These are phyloP conservation scores for Sitodiplosis mosellana DNA, from an alignment of 1,140 invertebrate species.

Conservation along the genomic window DNA sequence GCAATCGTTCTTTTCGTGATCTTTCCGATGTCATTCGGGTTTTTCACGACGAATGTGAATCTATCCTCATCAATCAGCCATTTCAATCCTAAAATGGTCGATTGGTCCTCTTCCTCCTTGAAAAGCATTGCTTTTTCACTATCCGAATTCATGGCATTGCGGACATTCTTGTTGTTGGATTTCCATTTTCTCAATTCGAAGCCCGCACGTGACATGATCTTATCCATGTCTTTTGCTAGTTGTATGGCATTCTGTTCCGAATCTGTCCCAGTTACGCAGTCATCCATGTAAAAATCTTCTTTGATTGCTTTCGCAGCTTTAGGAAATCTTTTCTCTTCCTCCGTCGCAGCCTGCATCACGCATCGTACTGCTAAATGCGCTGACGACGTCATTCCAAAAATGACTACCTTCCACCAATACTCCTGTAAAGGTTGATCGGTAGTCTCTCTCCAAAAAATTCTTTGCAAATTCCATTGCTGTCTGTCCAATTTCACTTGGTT, in stretches of 20 bases:
- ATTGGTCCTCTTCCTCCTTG: background rate
- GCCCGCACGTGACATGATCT: slow-evolving; percentile 10
- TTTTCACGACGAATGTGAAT: slow-evolving; percentile 11
- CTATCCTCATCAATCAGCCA: slow-evolving; percentile 13
- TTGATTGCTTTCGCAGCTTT: slow-evolving; percentile 9
- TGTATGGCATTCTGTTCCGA: slow-evolving; percentile 7
- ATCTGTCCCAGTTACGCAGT: slow-evolving; percentile 14
- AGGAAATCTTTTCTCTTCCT: slow-evolving; percentile 7
- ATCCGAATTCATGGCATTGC: too few relatives aligned
- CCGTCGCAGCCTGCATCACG: background rate
- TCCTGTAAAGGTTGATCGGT: background rate
- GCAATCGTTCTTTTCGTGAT: too few relatives aligned
- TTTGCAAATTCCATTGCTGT: slow-evolving; percentile 14
- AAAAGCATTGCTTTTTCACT: slow-evolving; percentile 4
- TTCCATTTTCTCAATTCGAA: slow-evolving; percentile 22
- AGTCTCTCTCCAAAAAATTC: slow-evolving; percentile 19
- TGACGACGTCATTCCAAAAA: slow-evolving; percentile 12
- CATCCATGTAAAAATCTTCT: slow-evolving; percentile 22
- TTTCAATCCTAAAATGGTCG: too few relatives aligned
- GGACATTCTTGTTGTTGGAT: slow-evolving; percentile 15
- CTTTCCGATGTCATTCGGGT: too few relatives aligned
- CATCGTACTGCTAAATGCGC: slow-evolving; percentile 9
- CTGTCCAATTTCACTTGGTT: slow-evolving; percentile 9
- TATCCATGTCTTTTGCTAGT: slow-evolving; percentile 8
- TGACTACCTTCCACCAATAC: slow-evolving; percentile 11